These are phyloP conservation scores for Mizuhopecten yessoensis DNA, from an alignment of 1,140 invertebrate genomes.

Conservation along the genomic window DNA sequence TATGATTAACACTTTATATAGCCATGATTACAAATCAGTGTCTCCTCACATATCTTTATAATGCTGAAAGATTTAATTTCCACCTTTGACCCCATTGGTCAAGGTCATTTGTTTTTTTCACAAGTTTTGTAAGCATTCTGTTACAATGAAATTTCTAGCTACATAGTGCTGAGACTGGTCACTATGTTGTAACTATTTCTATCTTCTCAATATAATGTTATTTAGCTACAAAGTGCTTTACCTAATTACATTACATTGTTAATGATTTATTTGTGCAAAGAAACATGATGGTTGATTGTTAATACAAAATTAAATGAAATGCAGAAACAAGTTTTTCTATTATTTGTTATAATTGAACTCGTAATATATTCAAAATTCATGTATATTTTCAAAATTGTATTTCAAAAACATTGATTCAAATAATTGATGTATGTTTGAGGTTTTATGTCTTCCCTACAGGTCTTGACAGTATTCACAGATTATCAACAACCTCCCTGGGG, in stretches of 20 bases:
- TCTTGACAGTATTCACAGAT: too few relatives aligned
- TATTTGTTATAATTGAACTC: too few relatives aligned
- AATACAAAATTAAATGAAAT: slow-evolving; percentile 36
- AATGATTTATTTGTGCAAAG: slow-evolving; percentile 39
- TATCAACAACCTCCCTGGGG: too few relatives aligned
- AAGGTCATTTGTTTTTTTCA: too few relatives aligned
- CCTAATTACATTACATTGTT: slow-evolving; percentile 39
- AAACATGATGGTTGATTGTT: slow-evolving; percentile 39
- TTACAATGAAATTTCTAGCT: slow-evolving; percentile 30
- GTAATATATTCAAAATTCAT: too few relatives aligned
- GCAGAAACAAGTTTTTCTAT: background rate
- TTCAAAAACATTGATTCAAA: too few relatives aligned
- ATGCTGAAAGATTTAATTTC: background rate
- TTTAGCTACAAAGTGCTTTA: slow-evolving; percentile 38
- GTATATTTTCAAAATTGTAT: too few relatives aligned
- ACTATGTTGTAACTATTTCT: background rate
- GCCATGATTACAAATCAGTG: background rate
- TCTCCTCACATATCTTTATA: background rate
- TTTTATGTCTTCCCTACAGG: too few relatives aligned
- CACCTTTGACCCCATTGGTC: background rate
- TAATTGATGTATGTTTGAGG: too few relatives aligned
- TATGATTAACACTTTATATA: background rate
- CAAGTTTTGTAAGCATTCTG: background rate
- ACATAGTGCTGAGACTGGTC: background rate
- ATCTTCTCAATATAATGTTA: background rate